phyloP scores from a whole-genome alignment of 2,888 invertebrate genomes.

The Drosophila parthenogenetica region DNA sequence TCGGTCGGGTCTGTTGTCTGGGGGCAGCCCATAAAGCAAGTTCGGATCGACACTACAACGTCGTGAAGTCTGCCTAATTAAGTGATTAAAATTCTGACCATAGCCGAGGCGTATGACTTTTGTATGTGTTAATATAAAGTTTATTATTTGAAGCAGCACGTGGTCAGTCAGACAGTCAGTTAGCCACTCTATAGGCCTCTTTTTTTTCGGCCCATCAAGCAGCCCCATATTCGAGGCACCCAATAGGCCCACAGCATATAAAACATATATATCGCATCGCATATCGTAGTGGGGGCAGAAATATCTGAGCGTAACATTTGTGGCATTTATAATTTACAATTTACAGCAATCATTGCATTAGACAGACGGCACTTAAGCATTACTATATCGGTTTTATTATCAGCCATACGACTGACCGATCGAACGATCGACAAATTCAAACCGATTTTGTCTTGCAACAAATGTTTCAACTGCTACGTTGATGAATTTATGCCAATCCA shows the following conservation, averaged over 20 bases:
- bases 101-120: slow-evolving; percentile 83
- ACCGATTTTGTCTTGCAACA: slow-evolving; percentile 51
- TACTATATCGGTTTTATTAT: slow-evolving; percentile 79
- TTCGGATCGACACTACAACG: slow-evolving; percentile 35
- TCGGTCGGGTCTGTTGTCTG: slow-evolving; percentile 29
- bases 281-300: slow-evolving; percentile 35
- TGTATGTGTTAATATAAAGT: slow-evolving; percentile 85
- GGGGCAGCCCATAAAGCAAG: slow-evolving; percentile 55
- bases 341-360: slow-evolving; percentile 76
- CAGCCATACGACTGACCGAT: slow-evolving; percentile 37
- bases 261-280: slow-evolving; percentile 49
- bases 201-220: slow-evolving; percentile 45
- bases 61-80: slow-evolving; percentile 77
- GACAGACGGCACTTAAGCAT: slow-evolving; percentile 68
- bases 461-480: slow-evolving; percentile 58
- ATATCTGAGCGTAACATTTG: slow-evolving; percentile 79
- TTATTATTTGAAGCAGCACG: slow-evolving; percentile 85
- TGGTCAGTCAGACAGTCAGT: slow-evolving; percentile 69
- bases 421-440: slow-evolving; percentile 19
- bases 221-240: slow-evolving; percentile 38
- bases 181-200: slow-evolving; percentile 51
- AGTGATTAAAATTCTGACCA: slow-evolving; percentile 84
- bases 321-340: slow-evolving; percentile 80
- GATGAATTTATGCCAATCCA: slow-evolving; percentile 76
- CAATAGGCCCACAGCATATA: slow-evolving; percentile 63